These are phyloP conservation scores for Gymnogyps californianus DNA, from an alignment of 2,113 vertebrate genomes.

Conservation along the genomic window DNA sequence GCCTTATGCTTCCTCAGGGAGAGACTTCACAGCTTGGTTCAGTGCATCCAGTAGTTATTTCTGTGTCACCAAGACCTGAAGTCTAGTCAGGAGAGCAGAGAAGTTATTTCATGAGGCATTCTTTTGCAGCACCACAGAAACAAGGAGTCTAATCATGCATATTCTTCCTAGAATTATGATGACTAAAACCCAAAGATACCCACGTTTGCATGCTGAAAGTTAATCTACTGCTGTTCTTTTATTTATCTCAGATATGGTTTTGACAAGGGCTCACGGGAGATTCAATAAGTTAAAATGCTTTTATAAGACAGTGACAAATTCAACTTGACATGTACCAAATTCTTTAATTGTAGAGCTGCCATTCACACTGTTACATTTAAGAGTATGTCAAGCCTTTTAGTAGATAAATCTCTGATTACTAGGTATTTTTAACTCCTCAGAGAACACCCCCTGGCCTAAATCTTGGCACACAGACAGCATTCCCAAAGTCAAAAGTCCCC, in stretches of 20 bases:
- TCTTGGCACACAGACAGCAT: conserved; percentile 21
- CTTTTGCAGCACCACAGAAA: neutral
- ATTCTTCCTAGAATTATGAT: conserved; percentile 18
- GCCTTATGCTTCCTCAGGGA: neutral
- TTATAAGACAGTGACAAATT: conserved; percentile 60
- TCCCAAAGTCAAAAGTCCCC: conserved; percentile 4
- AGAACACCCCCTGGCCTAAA: conserved; percentile 2
- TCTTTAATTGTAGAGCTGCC: conserved; percentile 62
- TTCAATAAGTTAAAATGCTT: conserved; percentile 66
- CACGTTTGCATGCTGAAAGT: neutral
- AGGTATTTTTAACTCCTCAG: conserved; percentile 19
- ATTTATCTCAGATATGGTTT: conserved; percentile 55
- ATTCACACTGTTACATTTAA: conserved; percentile 40
- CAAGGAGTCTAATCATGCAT: neutral
- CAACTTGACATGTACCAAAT: conserved; percentile 41
- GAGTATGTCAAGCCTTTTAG: conserved; percentile 13
- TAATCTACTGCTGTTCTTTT: conserved; percentile 16
- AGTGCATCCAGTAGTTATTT: neutral
- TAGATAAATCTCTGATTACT: conserved; percentile 59
- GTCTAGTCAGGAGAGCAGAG: neutral
- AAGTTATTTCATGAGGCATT: neutral
- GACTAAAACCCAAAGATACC: conserved; percentile 37
- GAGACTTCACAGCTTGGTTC: neutral
- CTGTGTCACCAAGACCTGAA: neutral
- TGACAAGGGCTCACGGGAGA: conserved; percentile 47